Evolutionary conservation across 1,140 invertebrate species (phyloP), one percentile per base, ranked within the genome.

Genomic region (Lineus longissimus): DNA sequence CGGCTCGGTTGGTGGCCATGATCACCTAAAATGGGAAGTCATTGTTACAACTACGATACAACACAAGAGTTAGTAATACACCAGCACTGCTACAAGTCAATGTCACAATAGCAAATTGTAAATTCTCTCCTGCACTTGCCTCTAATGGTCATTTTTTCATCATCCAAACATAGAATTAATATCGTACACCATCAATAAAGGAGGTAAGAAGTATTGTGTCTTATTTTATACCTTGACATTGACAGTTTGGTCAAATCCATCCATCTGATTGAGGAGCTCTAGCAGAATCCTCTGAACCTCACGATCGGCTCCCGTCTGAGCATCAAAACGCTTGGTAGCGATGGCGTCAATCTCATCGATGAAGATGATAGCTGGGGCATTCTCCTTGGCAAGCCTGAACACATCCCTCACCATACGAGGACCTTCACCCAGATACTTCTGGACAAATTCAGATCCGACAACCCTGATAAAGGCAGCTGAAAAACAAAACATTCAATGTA

Each of bases 351-450:
- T 98, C 73, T 83, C 81, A 76, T 83, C 96, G 78, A 99, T 97
- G 79, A 99, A 98, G 68, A 99, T 99, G 72, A 99, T 99, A 17
- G 96, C 95, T 25, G 97, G 97, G 2, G 95, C 92, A 84, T 99
- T 99, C 84, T 99, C 97, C 81, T 98, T 97, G 2, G 97, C 97
- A 62, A 99, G 85, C 73, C 97, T 88, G 77, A 99, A 99, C 0
- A 99, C 97, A 83, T 99, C 97, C 66, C 97, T 86, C 2, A 99
- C 97, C 97, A 99, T 99, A 68, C 97, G 88, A 1, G 97, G 96
- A 0, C 97, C 95, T 85, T 99, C 97, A 33, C 97, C 97, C 25
- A 99, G 83, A 78, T 99, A 99, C 77, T 99, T 99, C 82, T 99
- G 97, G 0, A 99, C 97, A 83, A 99, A 99, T 83, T 99, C 97